Percentiles rank a stretch among this genome's conserved stretches.
Evolutionary conservation across 2,797 vertebrate species (phyloP).

Genomic region (Oreochromis grahami): DNA sequence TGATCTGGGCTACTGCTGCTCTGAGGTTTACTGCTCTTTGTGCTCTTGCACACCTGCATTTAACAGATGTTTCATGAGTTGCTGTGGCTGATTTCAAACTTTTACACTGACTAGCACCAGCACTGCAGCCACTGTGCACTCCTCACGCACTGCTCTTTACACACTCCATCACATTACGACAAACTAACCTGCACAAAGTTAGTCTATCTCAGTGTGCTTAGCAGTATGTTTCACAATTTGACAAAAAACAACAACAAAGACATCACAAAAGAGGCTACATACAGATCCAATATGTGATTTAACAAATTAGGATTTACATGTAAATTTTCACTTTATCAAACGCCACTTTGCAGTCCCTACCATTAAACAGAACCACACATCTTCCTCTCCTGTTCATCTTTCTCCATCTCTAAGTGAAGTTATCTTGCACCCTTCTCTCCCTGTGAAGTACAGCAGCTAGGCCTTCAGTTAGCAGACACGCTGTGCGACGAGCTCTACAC

Average conservation of each 20-base stretch:
- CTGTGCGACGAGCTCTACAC: background rate
- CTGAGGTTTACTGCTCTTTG: background rate
- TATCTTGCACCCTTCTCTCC: background rate
- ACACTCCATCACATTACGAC: background rate
- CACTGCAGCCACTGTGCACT: background rate
- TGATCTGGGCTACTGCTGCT: background rate
- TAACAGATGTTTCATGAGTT: background rate
- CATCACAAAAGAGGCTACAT: background rate
- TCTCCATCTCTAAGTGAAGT: background rate
- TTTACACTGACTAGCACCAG: background rate
- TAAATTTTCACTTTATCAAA: background rate
- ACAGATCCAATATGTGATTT: background rate
- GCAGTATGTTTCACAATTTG: background rate
- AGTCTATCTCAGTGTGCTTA: background rate
- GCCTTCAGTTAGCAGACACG: background rate
- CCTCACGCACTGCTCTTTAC: background rate
- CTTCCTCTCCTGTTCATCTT: background rate
- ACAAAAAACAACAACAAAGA: background rate
- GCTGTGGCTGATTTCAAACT: background rate
- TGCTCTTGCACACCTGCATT: background rate
- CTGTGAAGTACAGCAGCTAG: background rate
- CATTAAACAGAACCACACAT: background rate
- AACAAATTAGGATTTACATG: background rate
- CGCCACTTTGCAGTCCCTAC: background rate
- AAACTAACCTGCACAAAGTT: background rate